phyloP scores from a whole-genome alignment of 2,888 invertebrate genomes.

The Tridacna crocea region DNA sequence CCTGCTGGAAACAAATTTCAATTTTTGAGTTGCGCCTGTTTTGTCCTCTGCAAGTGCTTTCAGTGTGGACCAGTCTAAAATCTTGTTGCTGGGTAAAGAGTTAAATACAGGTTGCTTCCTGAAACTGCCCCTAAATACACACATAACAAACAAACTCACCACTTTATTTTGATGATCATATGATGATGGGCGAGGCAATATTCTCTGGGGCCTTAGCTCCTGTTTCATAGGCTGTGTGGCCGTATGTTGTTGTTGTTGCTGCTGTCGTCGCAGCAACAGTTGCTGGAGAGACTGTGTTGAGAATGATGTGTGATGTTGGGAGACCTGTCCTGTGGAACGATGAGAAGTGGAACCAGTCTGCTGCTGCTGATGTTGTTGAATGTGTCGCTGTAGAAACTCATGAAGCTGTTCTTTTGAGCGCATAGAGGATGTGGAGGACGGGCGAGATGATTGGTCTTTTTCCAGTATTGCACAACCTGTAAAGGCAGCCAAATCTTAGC shows the following conservation, averaged over 20 bases:
- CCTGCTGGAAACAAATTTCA: no score
- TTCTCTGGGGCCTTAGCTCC: slow-evolving; percentile 25
- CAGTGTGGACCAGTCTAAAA: no score
- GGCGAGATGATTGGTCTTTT: slow-evolving; percentile 30
- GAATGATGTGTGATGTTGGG: slow-evolving; percentile 21
- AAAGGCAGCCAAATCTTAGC: neutral
- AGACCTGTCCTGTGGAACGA: neutral
- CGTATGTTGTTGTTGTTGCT: slow-evolving; percentile 42
- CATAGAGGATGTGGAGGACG: slow-evolving; percentile 59
- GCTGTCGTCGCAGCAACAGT: slow-evolving; percentile 49
- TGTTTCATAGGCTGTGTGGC: slow-evolving; percentile 16
- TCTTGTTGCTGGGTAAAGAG: no score
- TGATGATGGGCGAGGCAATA: slow-evolving; percentile 43
- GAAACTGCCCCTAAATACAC: no score
- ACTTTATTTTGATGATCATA: slow-evolving; percentile 27
- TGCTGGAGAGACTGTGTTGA: slow-evolving; percentile 57
- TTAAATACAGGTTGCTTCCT: no score
- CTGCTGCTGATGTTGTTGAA: slow-evolving; percentile 63
- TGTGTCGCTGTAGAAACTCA: slow-evolving; percentile 67
- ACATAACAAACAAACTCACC: neutral
- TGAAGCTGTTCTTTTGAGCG: slow-evolving; percentile 64
- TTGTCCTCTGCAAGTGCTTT: no score
- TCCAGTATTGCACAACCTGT: slow-evolving; percentile 24
- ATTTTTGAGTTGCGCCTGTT: no score
- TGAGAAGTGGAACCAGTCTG: slow-evolving; percentile 13